Base-by-base conservation (phyloP, 2,888 invertebrate species). In the Mesochorus sp. region DNA sequence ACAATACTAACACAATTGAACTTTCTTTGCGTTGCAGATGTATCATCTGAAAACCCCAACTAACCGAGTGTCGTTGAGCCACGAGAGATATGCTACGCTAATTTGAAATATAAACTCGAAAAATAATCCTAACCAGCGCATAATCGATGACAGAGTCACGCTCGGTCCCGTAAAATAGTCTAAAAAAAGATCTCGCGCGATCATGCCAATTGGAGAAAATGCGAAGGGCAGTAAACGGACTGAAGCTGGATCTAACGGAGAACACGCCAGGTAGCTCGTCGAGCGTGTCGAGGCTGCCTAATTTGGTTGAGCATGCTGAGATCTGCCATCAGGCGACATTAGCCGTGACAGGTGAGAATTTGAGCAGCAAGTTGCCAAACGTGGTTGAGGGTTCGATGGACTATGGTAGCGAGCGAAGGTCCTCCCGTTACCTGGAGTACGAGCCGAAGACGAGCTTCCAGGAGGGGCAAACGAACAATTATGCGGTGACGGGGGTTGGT, bases 361-460 rank as follows among this genome's bases (percentile, higher is more conserved):
- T 91, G 85, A 91, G 89, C 83, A 88, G 90, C 83, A 91, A 90
- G 86, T 83, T 91, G 85, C 91, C 91, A 44, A 91, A 91, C 90
- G 87, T 91, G 37, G 90, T 91, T 76, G 91, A 91, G 85, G 91
- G 90, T 87, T 91, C 91, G 88, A 91, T 91, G 91, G 91, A 91
- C 91, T 91, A 90, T 91, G 91, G 91, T 87, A 89, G 82, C 81
- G 91, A 91, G 84, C 89, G 90, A 49, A 88, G 91, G 86, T 90
- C 91, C 81, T 90, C 91, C 85, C 89, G 89, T 83, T 91, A 91
- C 85, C 85, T 90, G 86, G 88, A 88, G 83, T 88, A 88, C 83
- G 90, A 90, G 59, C 71, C 79, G 24, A 71, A 84, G 62, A 67
- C 34, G 51, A 80, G 59, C 73, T 87, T 84, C 66, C 85, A 85